Conservation (phyloP, 1,140 invertebrate genomes). For the Drosophila mojavensis region DNA sequence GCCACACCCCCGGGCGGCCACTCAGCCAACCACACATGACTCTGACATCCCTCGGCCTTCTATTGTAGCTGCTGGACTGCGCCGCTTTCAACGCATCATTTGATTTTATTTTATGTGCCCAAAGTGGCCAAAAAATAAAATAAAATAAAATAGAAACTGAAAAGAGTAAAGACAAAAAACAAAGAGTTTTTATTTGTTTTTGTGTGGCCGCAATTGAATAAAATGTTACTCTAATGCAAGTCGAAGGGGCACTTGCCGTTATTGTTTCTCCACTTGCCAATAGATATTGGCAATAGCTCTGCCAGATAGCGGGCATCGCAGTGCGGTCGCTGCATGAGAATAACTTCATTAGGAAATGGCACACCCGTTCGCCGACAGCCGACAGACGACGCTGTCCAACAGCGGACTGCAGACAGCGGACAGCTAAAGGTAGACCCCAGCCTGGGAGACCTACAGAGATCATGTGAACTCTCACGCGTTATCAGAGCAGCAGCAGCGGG, state of each 20-base stretch:
- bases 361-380: neutral
- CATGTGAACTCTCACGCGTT: conserved; percentile 12
- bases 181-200: conserved; percentile 82
- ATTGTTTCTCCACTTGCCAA: conserved; percentile 35
- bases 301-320: neutral
- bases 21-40: conserved; percentile 55
- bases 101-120: conserved; percentile 78
- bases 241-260: conserved; percentile 44
- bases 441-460: conserved; percentile 10
- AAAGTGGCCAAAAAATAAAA: conserved; percentile 56
- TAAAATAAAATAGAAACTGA: conserved; percentile 28
- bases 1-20: conserved; percentile 30
- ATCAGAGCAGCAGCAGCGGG: neutral
- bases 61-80: conserved; percentile 59
- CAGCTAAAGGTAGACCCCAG: conserved; percentile 12
- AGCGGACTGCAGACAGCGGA: too few species aligned
- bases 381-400: too few species aligned
- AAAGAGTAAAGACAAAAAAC: conserved; percentile 30
- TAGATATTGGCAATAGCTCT: conserved; percentile 25
- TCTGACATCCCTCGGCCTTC: conserved; percentile 1
- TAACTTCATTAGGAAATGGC: conserved; percentile 42
- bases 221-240: conserved; percentile 71
- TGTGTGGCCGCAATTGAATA: conserved; percentile 76
- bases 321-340: conserved; percentile 25
- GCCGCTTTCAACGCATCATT: conserved; percentile 74